These are phyloP conservation scores for Cepaea nemoralis DNA, from an alignment of 1,140 invertebrate species.

Conservation along the genomic window DNA sequence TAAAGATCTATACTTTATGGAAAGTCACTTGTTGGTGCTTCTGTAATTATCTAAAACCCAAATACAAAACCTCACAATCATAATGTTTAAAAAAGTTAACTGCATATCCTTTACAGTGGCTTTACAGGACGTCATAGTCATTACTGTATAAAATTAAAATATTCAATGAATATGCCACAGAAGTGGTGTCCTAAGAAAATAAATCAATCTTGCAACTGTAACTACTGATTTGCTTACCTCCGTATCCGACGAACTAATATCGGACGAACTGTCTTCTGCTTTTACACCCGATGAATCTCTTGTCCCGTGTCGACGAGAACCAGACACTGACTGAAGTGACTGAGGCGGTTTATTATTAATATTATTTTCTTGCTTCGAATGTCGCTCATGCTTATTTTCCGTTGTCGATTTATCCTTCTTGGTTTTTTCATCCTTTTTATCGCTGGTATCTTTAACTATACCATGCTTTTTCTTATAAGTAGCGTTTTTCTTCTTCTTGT, in stretches of 20 bases:
- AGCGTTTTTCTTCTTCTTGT: conserved; percentile 38
- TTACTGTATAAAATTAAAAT: too few species aligned
- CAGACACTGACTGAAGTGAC: neutral
- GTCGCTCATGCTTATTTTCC: neutral
- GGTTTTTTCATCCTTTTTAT: conserved; percentile 15
- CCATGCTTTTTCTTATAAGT: conserved; percentile 40
- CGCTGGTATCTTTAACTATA: conserved; percentile 4
- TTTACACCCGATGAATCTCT: neutral
- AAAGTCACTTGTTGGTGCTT: too few species aligned
- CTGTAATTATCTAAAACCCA: too few species aligned
- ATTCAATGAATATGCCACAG: too few species aligned
- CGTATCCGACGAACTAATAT: neutral
- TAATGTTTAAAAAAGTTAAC: too few species aligned
- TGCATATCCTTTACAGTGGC: too few species aligned
- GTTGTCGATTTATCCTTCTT: neutral
- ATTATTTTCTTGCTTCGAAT: neutral
- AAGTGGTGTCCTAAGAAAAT: too few species aligned
- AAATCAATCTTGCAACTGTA: too few species aligned
- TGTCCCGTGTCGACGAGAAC: neutral
- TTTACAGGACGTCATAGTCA: too few species aligned
- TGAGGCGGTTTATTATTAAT: neutral
- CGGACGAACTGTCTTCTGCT: neutral
- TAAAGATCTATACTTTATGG: too few species aligned
- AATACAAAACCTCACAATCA: too few species aligned
- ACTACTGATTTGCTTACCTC: neutral